phyloP scores from a whole-genome alignment of 2,888 invertebrate genomes.

The Caenorhabditis angaria region DNA sequence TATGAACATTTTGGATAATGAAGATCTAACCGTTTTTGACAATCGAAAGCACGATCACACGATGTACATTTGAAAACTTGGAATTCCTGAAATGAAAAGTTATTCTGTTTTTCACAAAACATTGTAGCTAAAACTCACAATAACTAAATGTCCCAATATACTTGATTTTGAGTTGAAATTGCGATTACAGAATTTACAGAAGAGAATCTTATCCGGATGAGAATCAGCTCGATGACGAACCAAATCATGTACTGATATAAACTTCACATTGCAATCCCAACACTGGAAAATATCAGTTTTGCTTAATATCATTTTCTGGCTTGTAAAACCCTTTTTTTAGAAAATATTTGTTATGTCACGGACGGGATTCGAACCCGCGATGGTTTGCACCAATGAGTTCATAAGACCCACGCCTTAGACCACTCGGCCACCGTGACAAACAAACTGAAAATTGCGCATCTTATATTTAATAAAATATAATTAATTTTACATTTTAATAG shows the following conservation, averaged over 20 bases:
- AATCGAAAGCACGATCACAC: constrained; percentile 7
- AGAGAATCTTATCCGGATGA: constrained; percentile 2
- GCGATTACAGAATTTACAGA: constrained; percentile 11
- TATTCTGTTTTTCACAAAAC: too few species aligned
- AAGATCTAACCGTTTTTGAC: constrained; percentile 10
- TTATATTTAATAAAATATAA: too few species aligned
- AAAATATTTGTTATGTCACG: constrained; percentile 18
- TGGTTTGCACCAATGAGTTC: constrained; percentile 31
- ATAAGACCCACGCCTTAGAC: constrained; percentile 40
- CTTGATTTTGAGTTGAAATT: constrained; percentile 6
- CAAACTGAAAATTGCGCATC: constrained; percentile 20
- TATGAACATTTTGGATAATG: constrained; percentile 2
- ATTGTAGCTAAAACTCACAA: not conserved
- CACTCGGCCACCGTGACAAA: constrained; percentile 35
- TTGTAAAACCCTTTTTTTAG: not conserved
- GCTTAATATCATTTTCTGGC: not conserved
- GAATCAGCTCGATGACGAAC: constrained; percentile 5
- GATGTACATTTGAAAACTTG: constrained; percentile 6
- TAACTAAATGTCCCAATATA: constrained; percentile 15
- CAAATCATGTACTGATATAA: constrained; percentile 5
- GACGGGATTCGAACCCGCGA: constrained; percentile 42
- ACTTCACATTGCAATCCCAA: not conserved
- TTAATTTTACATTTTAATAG: too few species aligned
- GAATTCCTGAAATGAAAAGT: constrained; percentile 23
- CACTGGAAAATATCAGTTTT: constrained; percentile 1